Evolutionary conservation across 2,888 invertebrate genomes (phyloP).

Genomic region (Willowsia nigromaculata): DNA sequence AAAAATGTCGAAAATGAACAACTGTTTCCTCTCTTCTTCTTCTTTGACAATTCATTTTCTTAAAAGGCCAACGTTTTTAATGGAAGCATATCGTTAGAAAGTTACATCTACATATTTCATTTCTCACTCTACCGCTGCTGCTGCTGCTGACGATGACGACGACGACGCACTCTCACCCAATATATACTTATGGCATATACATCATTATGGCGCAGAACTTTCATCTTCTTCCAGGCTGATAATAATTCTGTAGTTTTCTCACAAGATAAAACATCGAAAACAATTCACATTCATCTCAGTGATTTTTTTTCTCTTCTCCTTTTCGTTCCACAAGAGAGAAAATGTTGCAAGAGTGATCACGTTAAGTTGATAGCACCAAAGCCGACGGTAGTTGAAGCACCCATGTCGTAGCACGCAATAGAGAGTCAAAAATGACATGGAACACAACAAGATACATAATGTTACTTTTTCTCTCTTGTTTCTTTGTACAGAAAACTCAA

Average conservation of each 20-base stretch:
- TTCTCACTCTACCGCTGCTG: not conserved
- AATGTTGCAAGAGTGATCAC: not conserved
- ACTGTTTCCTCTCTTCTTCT: not conserved
- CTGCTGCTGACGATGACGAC: not conserved
- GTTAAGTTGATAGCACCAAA: not conserved
- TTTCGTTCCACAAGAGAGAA: not conserved
- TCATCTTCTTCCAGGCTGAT: not conserved
- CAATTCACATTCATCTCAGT: not conserved
- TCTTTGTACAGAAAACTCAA: conserved; percentile 7
- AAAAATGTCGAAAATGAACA: conserved; percentile 21
- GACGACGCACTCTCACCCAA: not conserved
- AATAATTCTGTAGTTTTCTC: not conserved
- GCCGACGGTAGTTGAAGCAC: not conserved
- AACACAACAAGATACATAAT: not conserved
- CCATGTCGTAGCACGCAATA: conserved; percentile 4
- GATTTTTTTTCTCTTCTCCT: not conserved
- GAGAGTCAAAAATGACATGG: not conserved
- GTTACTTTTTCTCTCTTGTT: conserved; percentile 10
- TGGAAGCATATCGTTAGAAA: conserved; percentile 14
- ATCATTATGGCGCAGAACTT: not conserved
- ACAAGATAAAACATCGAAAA: not conserved
- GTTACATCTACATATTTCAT: too few species aligned
- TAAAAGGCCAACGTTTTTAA: conserved; percentile 3
- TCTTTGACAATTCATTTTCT: conserved; percentile 4
- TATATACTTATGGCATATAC: not conserved